phyloP scores from a whole-genome alignment of 1,140 invertebrate genomes.

The Heterodera schachtii region DNA sequence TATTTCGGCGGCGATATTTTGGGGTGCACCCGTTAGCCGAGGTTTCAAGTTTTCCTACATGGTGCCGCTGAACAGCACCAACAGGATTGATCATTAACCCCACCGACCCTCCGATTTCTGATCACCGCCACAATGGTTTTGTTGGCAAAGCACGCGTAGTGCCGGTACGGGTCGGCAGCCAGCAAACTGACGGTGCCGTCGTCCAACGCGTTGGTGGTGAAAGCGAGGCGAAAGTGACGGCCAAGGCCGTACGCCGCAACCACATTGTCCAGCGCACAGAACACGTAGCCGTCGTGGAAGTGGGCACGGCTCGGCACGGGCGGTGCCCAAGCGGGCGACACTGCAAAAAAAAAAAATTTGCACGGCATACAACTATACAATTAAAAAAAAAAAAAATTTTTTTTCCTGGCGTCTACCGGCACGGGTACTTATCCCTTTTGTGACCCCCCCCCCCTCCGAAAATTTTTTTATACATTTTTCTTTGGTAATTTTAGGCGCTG shows the following conservation, averaged over 20 bases:
- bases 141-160: neutral
- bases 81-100: neutral
- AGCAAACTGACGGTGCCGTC: neutral
- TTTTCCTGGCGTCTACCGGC: too few species aligned
- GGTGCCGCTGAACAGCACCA: too few species aligned
- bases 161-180: slow-evolving; percentile 3
- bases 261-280: slow-evolving; percentile 18
- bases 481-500: too few species aligned
- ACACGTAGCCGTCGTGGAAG: neutral
- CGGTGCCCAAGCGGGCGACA: slow-evolving; percentile 14
- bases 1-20: too few species aligned
- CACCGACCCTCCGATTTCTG: slow-evolving; percentile 4
- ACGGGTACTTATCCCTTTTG: too few species aligned
- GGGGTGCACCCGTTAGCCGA: too few species aligned
- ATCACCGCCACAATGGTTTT: slow-evolving; percentile 6
- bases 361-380: neutral
- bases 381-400: too few species aligned
- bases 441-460: too few species aligned
- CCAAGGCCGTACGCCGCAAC: slow-evolving; percentile 5
- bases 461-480: too few species aligned
- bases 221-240: neutral
- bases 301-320: neutral
- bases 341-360: neutral
- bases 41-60: too few species aligned
- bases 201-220: slow-evolving; percentile 2